Evolutionary conservation across 2,797 vertebrate species (phyloP).

Genomic region (Rachycentron canadum): DNA sequence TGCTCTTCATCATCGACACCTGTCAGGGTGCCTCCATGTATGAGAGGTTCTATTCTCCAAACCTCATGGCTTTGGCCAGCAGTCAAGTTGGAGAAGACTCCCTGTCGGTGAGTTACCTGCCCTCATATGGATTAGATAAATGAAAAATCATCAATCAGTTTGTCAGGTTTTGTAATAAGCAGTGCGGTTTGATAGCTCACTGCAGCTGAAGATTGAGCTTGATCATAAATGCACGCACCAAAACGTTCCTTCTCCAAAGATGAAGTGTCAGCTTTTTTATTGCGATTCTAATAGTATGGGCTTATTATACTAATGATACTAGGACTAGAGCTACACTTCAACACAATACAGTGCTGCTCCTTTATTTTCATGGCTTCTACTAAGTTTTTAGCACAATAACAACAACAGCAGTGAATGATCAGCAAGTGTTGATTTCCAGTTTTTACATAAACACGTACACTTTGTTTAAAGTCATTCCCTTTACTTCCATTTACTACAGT

Average conservation of each 20-base stretch:
- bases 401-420: not conserved
- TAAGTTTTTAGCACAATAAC: not conserved
- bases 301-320: not conserved
- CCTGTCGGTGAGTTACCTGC: slow-evolving; percentile 90
- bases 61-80: slow-evolving; percentile 97
- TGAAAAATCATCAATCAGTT: slow-evolving; percentile 35
- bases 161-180: slow-evolving; percentile 24
- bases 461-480: too few species aligned
- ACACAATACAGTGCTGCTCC: not conserved
- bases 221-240: not conserved
- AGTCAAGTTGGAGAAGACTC: slow-evolving; percentile 99
- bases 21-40: slow-evolving; percentile 99
- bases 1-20: slow-evolving; percentile 98
- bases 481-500: too few species aligned
- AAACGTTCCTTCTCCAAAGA: not conserved
- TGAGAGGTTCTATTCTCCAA: slow-evolving; percentile 97
- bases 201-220: not conserved
- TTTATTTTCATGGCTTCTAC: not conserved
- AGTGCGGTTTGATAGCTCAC: not conserved
- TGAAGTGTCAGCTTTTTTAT: not conserved
- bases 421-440: not conserved
- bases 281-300: not conserved
- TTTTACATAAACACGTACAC: not conserved
- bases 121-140: not conserved
- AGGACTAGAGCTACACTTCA: too few species aligned